A percentile compares a stretch with the other conserved stretches of the same genome.
phyloP scores from a whole-genome alignment of 2,113 vertebrate genomes.

The Apeltes quadracus region DNA sequence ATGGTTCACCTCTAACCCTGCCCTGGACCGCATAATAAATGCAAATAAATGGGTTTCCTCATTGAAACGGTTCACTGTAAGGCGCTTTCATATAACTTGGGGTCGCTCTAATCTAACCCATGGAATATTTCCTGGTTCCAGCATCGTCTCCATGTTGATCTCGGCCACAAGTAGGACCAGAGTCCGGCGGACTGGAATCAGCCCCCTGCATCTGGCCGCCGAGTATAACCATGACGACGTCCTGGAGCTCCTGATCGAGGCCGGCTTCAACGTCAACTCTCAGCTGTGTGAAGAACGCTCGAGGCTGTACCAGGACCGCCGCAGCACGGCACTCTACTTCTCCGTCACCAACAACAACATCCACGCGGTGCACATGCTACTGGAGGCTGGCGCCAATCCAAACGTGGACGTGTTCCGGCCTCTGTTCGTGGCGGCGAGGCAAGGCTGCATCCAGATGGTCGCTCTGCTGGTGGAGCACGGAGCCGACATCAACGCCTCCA shows the following conservation, averaged over 20 bases:
- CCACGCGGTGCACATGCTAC: constrained; percentile 82
- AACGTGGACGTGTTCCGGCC: constrained; percentile 91
- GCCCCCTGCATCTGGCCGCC: constrained; percentile 91
- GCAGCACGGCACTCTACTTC: constrained; percentile 88
- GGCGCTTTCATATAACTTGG: too few relatives aligned
- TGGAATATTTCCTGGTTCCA: constrained; percentile 53
- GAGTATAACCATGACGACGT: constrained; percentile 87
- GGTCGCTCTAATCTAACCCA: constrained; percentile 4
- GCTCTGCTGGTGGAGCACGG: constrained; percentile 88
- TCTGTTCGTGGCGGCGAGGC: constrained; percentile 90
- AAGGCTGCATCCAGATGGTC: constrained; percentile 85
- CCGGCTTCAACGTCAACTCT: constrained; percentile 89
- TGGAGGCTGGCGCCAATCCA: constrained; percentile 88
- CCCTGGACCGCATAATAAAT: too few relatives aligned
- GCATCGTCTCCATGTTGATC: constrained; percentile 90
- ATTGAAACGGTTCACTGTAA: too few relatives aligned
- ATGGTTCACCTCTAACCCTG: too few relatives aligned
- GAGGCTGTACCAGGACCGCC: constrained; percentile 89
- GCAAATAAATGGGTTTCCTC: too few relatives aligned
- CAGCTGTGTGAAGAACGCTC: constrained; percentile 84
- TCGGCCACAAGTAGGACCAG: constrained; percentile 85
- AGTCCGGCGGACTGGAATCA: constrained; percentile 87
- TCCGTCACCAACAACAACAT: constrained; percentile 89
- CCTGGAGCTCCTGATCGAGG: constrained; percentile 85
- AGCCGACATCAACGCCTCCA: constrained; percentile 87